Evolutionary conservation across 2,888 invertebrate species (phyloP), one percentile per base, ranked within the genome.

Genomic region (Ischnura elegans): DNA sequence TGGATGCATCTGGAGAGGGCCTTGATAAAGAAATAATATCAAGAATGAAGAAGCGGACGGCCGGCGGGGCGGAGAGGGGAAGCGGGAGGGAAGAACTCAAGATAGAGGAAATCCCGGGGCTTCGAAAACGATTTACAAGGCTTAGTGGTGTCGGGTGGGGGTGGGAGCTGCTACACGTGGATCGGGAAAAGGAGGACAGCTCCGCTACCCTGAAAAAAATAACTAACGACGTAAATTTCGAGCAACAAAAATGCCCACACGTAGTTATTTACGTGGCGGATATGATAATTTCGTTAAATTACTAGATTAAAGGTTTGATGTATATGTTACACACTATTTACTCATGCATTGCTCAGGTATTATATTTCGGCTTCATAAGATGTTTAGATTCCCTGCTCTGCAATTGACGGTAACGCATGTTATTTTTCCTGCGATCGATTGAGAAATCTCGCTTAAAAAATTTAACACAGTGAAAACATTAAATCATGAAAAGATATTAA

Each of bases 71-170:
- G 76, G 76, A 10, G 76, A 1, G 76, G 4, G 36, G 36, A 29
- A 76, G 29, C 2, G 10, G n/a, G 61, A 36, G n/a, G 61, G 61
- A 36, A 36, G 36, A 13, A 36, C 76, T 1, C 13, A 76, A 76
- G 36, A 36, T 10, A 76, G 76, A 8, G 0, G 36, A 25, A 36
- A 76, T 36, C 36, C 76, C 29, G 16, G 76, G 13, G 76, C 25
- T 76, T 76, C 76, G 76, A 76, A 76, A 76, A 76, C 25, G 76
- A 76, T 76, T 76, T 76, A 76, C 76, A 36, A 29, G 76, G 76
- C 76, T 36, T 5, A 76, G 76, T 36, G 76, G 8, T 51, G 5
- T 51, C 29, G 6, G 36, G 76, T 29, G 13, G 29, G 0, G 76
- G 29, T 10, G 76, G 6, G 29, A 29, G 36, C 13, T 16, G 76